These are phyloP conservation scores for Campaea margaritaria DNA, from an alignment of 2,888 invertebrate genomes.

Conservation along the genomic window DNA sequence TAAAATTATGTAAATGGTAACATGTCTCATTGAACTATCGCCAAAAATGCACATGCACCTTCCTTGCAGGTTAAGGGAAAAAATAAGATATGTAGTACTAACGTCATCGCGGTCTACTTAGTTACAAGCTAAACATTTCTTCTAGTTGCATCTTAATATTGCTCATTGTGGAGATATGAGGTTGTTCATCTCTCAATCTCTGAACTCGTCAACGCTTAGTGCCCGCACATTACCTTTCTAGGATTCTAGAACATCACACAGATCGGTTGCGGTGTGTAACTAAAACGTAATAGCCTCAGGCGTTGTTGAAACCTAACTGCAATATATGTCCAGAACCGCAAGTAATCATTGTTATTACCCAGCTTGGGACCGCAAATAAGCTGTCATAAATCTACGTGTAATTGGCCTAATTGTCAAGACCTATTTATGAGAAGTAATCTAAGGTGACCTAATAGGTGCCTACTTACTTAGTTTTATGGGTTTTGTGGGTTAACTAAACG, in stretches of 20 bases:
- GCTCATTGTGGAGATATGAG: no score
- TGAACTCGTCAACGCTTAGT: slow-evolving; percentile 7
- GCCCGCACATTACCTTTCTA: slow-evolving; percentile 18
- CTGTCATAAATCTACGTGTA: slow-evolving; percentile 41
- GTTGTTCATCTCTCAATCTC: background rate
- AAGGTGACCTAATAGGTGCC: background rate
- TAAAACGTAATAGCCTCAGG: slow-evolving; percentile 18
- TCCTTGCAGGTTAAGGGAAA: no score
- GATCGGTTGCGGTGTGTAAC: slow-evolving; percentile 31
- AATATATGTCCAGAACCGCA: slow-evolving; percentile 50
- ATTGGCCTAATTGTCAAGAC: slow-evolving; percentile 35
- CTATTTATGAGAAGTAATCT: slow-evolving; percentile 1
- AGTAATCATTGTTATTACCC: slow-evolving; percentile 47
- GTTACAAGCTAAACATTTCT: no score
- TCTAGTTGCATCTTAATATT: no score
- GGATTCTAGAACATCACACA: slow-evolving; percentile 24
- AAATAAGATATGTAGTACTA: no score
- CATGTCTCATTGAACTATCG: no score
- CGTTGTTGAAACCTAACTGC: slow-evolving; percentile 37
- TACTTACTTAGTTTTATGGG: background rate
- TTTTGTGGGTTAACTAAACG: no score
- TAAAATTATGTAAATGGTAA: no score
- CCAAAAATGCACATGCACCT: no score
- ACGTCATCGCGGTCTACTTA: no score
- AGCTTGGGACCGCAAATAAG: slow-evolving; percentile 30